These are phyloP conservation scores for Emydoidea blandingii DNA, from an alignment of 2,797 vertebrate genomes.

Conservation along the genomic window DNA sequence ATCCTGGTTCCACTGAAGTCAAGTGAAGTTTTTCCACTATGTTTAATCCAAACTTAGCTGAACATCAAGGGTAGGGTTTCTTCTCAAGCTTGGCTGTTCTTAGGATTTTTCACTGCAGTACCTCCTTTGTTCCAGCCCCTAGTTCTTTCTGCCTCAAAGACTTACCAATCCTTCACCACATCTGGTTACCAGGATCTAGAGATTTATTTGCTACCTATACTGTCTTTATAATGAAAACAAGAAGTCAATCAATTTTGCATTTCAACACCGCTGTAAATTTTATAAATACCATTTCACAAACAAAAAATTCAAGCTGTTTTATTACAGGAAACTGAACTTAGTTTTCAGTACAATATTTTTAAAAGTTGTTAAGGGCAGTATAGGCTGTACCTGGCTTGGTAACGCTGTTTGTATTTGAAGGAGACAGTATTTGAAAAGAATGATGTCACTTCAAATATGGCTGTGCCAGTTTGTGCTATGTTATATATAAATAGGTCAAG, in stretches of 20 bases:
- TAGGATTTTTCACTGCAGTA: background rate
- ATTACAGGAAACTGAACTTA: background rate
- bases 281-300: background rate
- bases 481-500: conserved; percentile 24
- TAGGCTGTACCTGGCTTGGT: accelerated
- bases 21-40: accelerated
- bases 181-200: background rate
- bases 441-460: accelerated
- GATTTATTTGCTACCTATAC: background rate
- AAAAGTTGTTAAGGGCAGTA: background rate
- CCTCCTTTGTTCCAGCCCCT: background rate
- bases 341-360: background rate
- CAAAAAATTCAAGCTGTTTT: background rate
- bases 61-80: background rate
- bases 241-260: background rate
- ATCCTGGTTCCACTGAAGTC: background rate
- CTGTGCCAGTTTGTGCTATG: background rate
- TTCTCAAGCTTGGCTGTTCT: background rate
- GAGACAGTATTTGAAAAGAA: background rate
- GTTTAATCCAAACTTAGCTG: background rate
- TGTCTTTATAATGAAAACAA: background rate
- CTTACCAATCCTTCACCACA: background rate
- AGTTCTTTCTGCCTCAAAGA: background rate
- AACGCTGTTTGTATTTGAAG: background rate
- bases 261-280: background rate